These are phyloP conservation scores for Drosophila fuyamai DNA, from an alignment of 1,140 invertebrate genomes.

Conservation along the genomic window DNA sequence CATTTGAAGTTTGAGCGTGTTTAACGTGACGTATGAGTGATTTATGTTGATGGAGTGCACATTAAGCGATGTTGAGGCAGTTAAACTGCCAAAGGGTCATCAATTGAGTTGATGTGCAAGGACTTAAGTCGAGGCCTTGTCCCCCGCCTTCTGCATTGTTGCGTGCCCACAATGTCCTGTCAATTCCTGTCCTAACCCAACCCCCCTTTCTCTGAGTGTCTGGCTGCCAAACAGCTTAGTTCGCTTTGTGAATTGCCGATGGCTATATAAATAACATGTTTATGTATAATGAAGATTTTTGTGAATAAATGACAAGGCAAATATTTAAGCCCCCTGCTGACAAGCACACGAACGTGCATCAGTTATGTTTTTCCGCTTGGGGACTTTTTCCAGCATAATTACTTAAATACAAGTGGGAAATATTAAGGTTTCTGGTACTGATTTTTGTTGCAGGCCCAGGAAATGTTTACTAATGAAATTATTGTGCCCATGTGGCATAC, in stretches of 20 bases:
- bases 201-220: not conserved
- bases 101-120: conserved; percentile 64
- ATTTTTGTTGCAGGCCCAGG: conserved; percentile 23
- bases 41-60: conserved; percentile 78
- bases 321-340: conserved; percentile 37
- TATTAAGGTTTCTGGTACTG: conserved; percentile 56
- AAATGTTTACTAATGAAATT: conserved; percentile 33
- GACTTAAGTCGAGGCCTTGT: conserved; percentile 27
- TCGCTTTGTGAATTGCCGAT: conserved; percentile 15
- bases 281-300: conserved; percentile 14
- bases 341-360: conserved; percentile 17
- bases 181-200: not conserved
- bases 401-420: conserved; percentile 75
- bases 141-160: not conserved
- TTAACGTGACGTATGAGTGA: conserved; percentile 82
- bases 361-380: conserved; percentile 17
- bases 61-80: conserved; percentile 60
- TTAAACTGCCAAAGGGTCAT: conserved; percentile 69
- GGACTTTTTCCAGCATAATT: conserved; percentile 64
- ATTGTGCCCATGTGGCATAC: conserved; percentile 16
- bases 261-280: conserved; percentile 26
- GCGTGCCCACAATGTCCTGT: conserved; percentile 32
- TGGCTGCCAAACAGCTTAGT: conserved; percentile 19
- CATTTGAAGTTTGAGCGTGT: conserved; percentile 76
- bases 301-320: conserved; percentile 42